Evolutionary conservation across 2,888 invertebrate species (phyloP).

Genomic region (Drosophila macrospina): DNA sequence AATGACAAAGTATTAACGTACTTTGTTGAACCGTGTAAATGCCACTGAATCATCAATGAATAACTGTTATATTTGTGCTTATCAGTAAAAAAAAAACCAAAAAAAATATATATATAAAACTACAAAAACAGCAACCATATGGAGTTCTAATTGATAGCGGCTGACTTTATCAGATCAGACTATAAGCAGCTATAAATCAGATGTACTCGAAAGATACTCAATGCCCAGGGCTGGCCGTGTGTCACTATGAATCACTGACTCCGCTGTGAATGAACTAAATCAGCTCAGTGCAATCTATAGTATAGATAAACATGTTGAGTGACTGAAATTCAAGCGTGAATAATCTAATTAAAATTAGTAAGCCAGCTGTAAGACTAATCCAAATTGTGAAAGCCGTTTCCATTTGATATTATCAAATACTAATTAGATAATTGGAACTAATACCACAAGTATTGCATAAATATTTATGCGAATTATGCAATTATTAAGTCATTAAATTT

Average conservation of each 20-base stretch:
- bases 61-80: constrained; percentile 49
- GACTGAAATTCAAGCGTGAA: not conserved
- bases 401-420: no score
- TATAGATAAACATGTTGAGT: not conserved
- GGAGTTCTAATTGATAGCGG: constrained; percentile 48
- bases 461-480: no score
- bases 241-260: constrained; percentile 10
- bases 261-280: not conserved
- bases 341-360: not conserved
- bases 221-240: constrained; percentile 7
- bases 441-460: no score
- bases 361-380: not conserved
- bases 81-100: constrained; percentile 44
- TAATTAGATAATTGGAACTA: no score
- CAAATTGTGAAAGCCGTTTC: not conserved
- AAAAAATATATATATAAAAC: no score
- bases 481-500: no score
- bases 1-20: constrained; percentile 10
- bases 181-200: constrained; percentile 46
- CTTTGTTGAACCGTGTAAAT: constrained; percentile 14
- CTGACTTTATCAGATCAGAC: constrained; percentile 39
- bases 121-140: constrained; percentile 3
- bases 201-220: constrained; percentile 22
- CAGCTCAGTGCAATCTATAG: not conserved
- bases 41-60: constrained; percentile 52